Evolutionary conservation across 2,113 vertebrate genomes (phyloP), one percentile per base, ranked within the genome.

Genomic region (Tylochromis polylepis): DNA sequence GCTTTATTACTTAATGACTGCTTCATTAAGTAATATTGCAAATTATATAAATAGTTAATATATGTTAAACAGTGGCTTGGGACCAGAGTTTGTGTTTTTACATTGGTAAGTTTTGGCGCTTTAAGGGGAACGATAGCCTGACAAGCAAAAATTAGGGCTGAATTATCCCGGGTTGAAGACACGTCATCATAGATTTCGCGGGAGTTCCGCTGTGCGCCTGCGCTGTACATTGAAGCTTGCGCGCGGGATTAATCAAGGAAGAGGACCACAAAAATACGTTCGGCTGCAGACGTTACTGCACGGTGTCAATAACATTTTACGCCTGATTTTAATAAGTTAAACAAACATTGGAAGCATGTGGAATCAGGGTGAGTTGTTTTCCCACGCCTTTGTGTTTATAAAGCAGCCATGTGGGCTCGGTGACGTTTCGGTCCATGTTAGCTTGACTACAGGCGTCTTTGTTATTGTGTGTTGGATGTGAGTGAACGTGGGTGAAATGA

Each of bases 311-410:
- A 12, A 46, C 8, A 8, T 15, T 60, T 38, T 2, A 53, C 0
- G 1, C 22, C 36, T n/a, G 3, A 18, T 43, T 89, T 89, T 60
- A 85, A n/a, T 16, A 16, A 11, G 1, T 41, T 51, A 58, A 5
- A 27, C 6, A 49, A 22, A 62, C 67, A 3, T 3, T 29, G 24
- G 2, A 29, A 60, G 1, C 58, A 96, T 96, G 96, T 96, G 94
- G 93, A 96, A 96, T 38, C 95, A 95, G 87, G 96, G 96, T 95
- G 72, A 94, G 95, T 91, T 59, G 11, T 11, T 41, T 49, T 3
- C 15, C 2, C 2, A 3, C 29, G 1, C 43, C 5, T 14, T 34
- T 75, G 8, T 24, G 4, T 53, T 57, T 27, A 11, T 12, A 34
- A 58, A 46, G 55, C 5, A 2, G 6, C 43, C 4, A 4, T 2